Base-by-base conservation (phyloP, 2,888 invertebrate genomes). In the Troilus luridus region DNA sequence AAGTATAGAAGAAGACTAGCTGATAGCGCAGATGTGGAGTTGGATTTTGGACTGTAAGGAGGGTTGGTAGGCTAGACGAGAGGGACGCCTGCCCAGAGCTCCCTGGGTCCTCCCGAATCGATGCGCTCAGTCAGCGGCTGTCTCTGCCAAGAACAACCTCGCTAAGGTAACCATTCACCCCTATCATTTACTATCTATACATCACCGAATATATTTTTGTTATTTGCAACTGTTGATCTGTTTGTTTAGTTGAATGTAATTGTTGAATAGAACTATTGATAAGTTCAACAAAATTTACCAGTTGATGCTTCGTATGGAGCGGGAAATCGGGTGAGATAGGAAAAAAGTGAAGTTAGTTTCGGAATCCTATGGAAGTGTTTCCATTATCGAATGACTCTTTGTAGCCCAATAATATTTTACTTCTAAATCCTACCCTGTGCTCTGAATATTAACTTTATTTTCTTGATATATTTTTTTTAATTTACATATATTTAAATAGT, bases 31-130 rank as follows among this genome's bases (percentile, higher is more conserved):
- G 64, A 64, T 14, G 64, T 21, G 64, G 64, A 64, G 21, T 21
- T 12, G 10, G n/a, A n/a, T 21, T 64, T 64, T n/a, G 64, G 21
- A 64, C n/a, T 27, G 11, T 0, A 27, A 11, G 27, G 77, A 6
- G 14, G 77, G 41, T 24, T 14, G 77, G 27, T 6, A 41, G 77
- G 27, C 77, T 77, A 77, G 77, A 77, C 77, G 11, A 27, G 41
- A 17, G 17, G 77, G 77, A 77, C 77, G 77, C 77, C 77, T 77
- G 77, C 77, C 41, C 77, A 77, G 77, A 77, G 77, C 77, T 77
- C 27, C 21, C 14, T 5, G 77, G 41, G 77, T 9, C 11, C 41
- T 3, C 17, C 27, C 77, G 24, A 77, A 77, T 77, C 77, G 77
- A 77, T 77, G 77, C 77, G 21, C 64, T 64, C 64, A 77, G 77